A percentile compares a stretch with the other conserved stretches of the same genome.
These are phyloP conservation scores for Sylvilagus floridanus DNA, from an alignment of 2,797 vertebrate genomes.

Conservation along the genomic window DNA sequence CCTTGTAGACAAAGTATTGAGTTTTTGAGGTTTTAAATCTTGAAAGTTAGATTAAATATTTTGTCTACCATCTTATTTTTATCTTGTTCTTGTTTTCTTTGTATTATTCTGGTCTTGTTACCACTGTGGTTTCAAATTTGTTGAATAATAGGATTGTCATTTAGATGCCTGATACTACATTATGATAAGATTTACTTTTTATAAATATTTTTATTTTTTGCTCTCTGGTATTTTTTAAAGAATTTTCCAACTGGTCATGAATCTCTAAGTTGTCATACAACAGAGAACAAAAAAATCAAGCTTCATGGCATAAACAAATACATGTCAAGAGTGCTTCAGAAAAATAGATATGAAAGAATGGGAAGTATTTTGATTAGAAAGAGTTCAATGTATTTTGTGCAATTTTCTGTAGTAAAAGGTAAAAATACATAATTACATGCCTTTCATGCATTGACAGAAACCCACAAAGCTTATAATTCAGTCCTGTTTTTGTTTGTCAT, in stretches of 20 bases:
- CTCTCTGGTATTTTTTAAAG: background rate
- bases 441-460: constrained; percentile 43
- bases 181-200: background rate
- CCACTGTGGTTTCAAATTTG: background rate
- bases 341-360: constrained; percentile 67
- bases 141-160: background rate
- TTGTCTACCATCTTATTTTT: background rate
- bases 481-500: background rate
- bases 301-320: constrained; percentile 24
- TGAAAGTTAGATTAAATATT: constrained; percentile 14
- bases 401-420: constrained; percentile 53
- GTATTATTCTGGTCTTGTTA: background rate
- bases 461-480: background rate
- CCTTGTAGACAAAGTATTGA: background rate
- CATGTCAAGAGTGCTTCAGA: constrained; percentile 57
- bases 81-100: background rate
- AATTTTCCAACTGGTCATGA: constrained; percentile 1
- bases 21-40: background rate
- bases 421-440: constrained; percentile 47
- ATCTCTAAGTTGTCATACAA: constrained; percentile 26
- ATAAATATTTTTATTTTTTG: background rate
- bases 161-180: background rate
- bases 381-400: constrained; percentile 42
- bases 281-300: constrained; percentile 33
- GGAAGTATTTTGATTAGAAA: constrained; percentile 40